Conservation (phyloP, 2,113 vertebrate species). For the Myanophis thanlyinensis region DNA sequence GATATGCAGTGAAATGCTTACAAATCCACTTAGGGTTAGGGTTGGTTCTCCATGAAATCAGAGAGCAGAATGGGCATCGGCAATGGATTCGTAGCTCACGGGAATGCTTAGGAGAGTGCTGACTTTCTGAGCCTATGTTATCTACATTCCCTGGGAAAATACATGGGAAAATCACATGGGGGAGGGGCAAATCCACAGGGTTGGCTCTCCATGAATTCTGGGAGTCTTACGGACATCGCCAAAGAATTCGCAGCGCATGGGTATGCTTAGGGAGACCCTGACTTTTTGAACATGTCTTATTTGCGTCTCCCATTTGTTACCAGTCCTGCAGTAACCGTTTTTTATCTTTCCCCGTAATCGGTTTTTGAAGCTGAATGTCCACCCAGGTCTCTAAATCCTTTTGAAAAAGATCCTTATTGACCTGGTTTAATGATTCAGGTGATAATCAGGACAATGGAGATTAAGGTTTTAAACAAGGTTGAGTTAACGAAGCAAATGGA, state of each 20-base stretch:
- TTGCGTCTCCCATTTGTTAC: neutral
- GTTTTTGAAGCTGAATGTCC: neutral
- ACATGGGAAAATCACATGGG: neutral
- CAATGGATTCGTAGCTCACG: no score
- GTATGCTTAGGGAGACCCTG: no score
- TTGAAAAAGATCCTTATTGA: neutral
- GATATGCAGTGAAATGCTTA: no score
- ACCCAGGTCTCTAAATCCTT: neutral
- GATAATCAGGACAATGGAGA: neutral
- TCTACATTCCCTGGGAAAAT: neutral
- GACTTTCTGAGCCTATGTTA: neutral
- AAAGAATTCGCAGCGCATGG: neutral
- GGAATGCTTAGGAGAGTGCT: neutral
- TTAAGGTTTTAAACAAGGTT: neutral
- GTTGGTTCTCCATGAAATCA: no score
- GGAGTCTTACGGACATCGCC: neutral
- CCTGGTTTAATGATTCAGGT: neutral
- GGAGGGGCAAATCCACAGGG: neutral
- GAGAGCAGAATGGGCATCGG: no score
- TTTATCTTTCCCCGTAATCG: fast-evolving
- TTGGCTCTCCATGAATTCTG: neutral
- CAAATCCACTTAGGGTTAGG: no score
- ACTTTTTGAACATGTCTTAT: neutral
- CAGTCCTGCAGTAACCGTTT: neutral
- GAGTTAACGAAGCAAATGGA: neutral